phyloP scores from a whole-genome alignment of 2,888 invertebrate species.

The Synanthedon myopaeformis region DNA sequence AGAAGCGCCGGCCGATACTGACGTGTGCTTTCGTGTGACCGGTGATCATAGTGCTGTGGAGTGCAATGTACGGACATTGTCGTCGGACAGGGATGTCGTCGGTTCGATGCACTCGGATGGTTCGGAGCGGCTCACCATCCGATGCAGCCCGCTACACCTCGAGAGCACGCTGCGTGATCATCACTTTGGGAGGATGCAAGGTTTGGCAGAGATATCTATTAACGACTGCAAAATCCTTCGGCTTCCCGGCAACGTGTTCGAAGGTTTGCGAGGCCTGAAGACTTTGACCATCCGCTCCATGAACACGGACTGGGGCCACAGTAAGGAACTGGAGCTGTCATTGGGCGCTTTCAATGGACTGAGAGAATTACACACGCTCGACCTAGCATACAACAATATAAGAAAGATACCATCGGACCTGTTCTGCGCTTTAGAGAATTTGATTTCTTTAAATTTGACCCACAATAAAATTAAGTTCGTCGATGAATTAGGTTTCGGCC shows the following conservation, averaged over 20 bases:
- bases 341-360: constrained; percentile 80
- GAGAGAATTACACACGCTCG: constrained; percentile 81
- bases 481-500: constrained; percentile 79
- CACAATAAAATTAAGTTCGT: constrained; percentile 84
- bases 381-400: constrained; percentile 85
- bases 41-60: constrained; percentile 48
- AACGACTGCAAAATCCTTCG: constrained; percentile 84
- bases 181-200: constrained; percentile 79
- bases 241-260: constrained; percentile 82
- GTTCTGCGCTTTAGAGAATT: constrained; percentile 83
- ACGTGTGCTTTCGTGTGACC: constrained; percentile 57
- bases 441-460: constrained; percentile 87
- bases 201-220: constrained; percentile 81
- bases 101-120: constrained; percentile 76
- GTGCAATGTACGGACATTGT: constrained; percentile 79
- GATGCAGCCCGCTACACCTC: constrained; percentile 70
- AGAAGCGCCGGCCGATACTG: constrained; percentile 60
- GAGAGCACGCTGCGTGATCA: constrained; percentile 83
- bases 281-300: constrained; percentile 81
- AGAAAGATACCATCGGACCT: constrained; percentile 81
- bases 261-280: constrained; percentile 83
- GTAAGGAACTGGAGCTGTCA: constrained; percentile 78
- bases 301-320: constrained; percentile 82
- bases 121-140: constrained; percentile 78
- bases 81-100: constrained; percentile 75